Base-by-base conservation (phyloP, 2,888 invertebrate species). In the Tyria jacobaeae region DNA sequence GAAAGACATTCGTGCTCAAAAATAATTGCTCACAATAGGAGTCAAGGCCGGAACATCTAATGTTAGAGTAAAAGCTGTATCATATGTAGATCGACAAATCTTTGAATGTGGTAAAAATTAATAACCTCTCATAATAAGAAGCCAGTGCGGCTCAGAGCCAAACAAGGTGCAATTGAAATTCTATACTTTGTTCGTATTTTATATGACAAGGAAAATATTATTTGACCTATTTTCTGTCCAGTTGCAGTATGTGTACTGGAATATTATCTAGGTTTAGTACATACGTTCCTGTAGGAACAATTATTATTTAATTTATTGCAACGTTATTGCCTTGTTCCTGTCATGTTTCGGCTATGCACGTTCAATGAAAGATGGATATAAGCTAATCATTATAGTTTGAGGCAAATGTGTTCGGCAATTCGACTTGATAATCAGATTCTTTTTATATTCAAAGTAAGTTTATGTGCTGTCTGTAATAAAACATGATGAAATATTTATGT, bases 311-410 rank as follows among this genome's bases (percentile, higher is more conserved):
- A 80, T 77, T 70, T 75, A 79, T 72, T 68, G 68, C 78, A 71
- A 72, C 70, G 73, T 73, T 80, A 84, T 82, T 84, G 79, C 70
- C 66, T 71, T 76, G 77, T 84, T 83, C 84, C 83, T 83, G 84
- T 83, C 84, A 82, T 83, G 84, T 78, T 64, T 66, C 55, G 50
- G 57, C 49, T 51, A 52, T 69, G 66, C 61, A 67, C 54, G 48
- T 60, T 51, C 21, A 21, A 21, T 37, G 6, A 24, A 34, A 15
- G 17, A 34, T 56, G 25, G 35, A 35, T 49, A 27, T 31, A 47
- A 15, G 21, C 0, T 7, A n/a, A 12, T 14, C 25, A n/a, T 50
- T 14, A 17, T 35, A 6, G 27, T 57, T 44, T 10, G n/a, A 27
- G 25, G 25, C 10, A 24, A 44, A 12, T 35, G 24, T 14, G 34